Evolutionary conservation across 2,888 invertebrate genomes (phyloP), one percentile per base, ranked within the genome.

Genomic region (Agriopis leucophaearia): DNA sequence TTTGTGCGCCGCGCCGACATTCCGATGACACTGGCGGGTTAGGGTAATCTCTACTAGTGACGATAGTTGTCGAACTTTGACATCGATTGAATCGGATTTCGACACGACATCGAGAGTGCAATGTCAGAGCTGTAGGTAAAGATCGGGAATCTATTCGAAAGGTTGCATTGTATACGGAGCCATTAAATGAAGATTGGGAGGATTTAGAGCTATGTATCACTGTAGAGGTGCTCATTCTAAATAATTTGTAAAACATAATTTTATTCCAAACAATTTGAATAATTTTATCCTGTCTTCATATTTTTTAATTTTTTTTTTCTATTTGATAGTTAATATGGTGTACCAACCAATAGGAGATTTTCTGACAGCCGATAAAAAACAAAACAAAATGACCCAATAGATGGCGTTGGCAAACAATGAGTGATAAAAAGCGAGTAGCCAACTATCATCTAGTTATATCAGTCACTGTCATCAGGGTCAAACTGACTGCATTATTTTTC

Each of bases 61-160:
- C 66, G 69, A 66, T 70, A 56, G 44, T 56, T 57, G 64, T 69
- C 79, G 81, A 86, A 81, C 84, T 83, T 76, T 84, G 85, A 84
- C 84, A 80, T 77, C 72, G 72, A 69, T 74, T 66, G 71, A 73
- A 76, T 78, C 74, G 74, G 71, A 76, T 78, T 73, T 67, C 69
- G 65, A 58, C 71, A 70, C 57, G 48, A 66, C 64, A 54, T 59
- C 48, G 27, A 54, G 36, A 35, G 52, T 42, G 18, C 36, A 51
- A 63, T 40, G 54, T 47, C 63, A 40, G 15, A 42, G 42, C 44
- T 50, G 40, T 56, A 55, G 59, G 58, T 64, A 45, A 56, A 56
- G 42, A 60, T 38, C 27, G 9, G 8, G 47, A 35, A 40, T 27
- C 27, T 48, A 66, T 63, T 15, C 50, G 48, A 48, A 55, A n/a